These are phyloP conservation scores for Poicephalus gulielmi DNA, from an alignment of 2,113 vertebrate species.

Conservation along the genomic window DNA sequence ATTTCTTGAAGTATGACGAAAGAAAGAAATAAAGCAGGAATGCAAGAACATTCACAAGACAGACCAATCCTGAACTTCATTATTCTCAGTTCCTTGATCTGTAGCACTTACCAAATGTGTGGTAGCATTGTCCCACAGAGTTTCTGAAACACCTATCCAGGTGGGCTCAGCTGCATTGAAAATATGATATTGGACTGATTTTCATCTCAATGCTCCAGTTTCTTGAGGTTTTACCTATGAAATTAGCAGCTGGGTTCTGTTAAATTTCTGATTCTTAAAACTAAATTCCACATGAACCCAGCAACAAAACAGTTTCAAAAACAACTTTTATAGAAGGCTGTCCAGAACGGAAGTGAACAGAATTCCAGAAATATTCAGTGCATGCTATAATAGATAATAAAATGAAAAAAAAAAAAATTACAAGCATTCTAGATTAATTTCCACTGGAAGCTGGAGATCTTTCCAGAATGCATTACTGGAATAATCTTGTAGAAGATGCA, in stretches of 20 bases:
- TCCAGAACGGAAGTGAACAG: not conserved
- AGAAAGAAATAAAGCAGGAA: not conserved
- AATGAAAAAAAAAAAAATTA: not conserved
- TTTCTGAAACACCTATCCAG: not conserved
- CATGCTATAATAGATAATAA: not conserved
- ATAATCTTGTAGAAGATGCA: not conserved
- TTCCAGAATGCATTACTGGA: not conserved
- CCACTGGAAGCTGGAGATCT: not conserved
- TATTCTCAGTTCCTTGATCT: not conserved
- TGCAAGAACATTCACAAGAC: not conserved
- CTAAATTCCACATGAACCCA: not conserved
- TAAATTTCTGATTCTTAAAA: not conserved
- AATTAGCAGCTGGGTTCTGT: not conserved
- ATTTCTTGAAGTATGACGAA: not conserved
- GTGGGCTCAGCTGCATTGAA: not conserved
- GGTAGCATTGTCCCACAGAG: not conserved
- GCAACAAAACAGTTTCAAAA: not conserved
- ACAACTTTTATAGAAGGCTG: not conserved
- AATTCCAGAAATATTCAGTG: not conserved
- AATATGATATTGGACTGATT: not conserved
- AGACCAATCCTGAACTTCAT: not conserved
- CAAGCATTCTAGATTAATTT: not conserved
- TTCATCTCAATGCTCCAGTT: not conserved
- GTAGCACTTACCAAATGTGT: accelerated
- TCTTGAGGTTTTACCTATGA: not conserved